Evolutionary conservation across 2,113 vertebrate species (phyloP), one percentile per base, ranked within the genome.

Genomic region (Prinia subflava): DNA sequence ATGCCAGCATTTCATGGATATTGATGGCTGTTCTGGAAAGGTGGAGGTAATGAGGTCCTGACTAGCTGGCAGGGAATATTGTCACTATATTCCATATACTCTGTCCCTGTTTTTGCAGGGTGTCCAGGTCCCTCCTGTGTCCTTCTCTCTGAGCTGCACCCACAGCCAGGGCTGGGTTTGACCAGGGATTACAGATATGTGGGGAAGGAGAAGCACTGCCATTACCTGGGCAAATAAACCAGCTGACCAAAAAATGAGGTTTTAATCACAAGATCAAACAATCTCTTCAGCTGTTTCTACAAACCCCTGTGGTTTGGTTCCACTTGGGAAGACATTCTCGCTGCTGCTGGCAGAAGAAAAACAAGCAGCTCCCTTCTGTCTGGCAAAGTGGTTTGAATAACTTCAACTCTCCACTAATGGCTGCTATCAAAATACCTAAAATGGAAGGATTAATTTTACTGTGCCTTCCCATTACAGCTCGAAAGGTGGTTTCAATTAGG

Each of bases 391-490:
- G 71, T 55, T 92, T 15, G 10, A 85, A 70, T 42, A 85, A 53
- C 79, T 90, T 46, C 55, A 57, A 37, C 63, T 83, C 85, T 46
- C 37, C 21, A 30, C 55, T 69, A 94, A 95, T 53, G 76, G 92
- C 74, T 88, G 90, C 92, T 94, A 92, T 95, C 77, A 80, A 96
- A 94, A 85, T 39, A 60, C 90, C 67, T 62, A 37, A 62, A 94
- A 65, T 83, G 79, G 85, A 69, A 85, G 94, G 82, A 92, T 80
- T 87, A 23, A 52, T 92, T 69, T 80, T 83, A 41, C 90, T 69
- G 41, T 65, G 90, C 79, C 83, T 92, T 80, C 83, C 64, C 50
- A 21, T 49, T 52, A 31, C 65, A 68, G 81, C 47, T 71, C 42
- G 3, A 52, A 91, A 75, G 1, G 0, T 94, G 89, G 59, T 94